Percentiles rank a stretch among this genome's conserved stretches.
Evolutionary conservation across 2,113 vertebrate genomes (phyloP).

Genomic region (Esox niger): DNA sequence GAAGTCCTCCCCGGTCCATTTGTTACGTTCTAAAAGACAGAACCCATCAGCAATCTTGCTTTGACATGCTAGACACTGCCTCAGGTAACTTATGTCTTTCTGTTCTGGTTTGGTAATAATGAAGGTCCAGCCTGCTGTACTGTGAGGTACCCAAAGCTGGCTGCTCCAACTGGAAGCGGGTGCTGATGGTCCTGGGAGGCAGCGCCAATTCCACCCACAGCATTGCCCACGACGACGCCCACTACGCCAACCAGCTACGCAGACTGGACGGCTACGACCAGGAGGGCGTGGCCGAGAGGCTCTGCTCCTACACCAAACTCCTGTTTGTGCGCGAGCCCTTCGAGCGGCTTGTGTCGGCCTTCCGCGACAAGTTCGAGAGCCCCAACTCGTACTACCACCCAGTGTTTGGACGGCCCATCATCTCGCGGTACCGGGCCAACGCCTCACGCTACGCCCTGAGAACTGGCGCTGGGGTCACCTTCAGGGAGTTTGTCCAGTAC

Average conservation of each 20-base stretch:
- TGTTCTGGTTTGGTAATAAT: too few species aligned
- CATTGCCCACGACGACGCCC: conserved; percentile 83
- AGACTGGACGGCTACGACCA: conserved; percentile 80
- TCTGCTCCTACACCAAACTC: conserved; percentile 88
- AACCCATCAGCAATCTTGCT: too few species aligned
- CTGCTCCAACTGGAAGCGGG: conserved; percentile 95
- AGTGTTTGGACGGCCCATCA: conserved; percentile 88
- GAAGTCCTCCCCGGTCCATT: too few species aligned
- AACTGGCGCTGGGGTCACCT: conserved; percentile 85
- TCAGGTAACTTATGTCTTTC: too few species aligned
- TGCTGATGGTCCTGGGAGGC: conserved; percentile 89
- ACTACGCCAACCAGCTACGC: conserved; percentile 80
- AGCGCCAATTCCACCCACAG: conserved; percentile 73
- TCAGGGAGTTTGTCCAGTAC: conserved; percentile 89
- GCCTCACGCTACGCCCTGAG: conserved; percentile 78
- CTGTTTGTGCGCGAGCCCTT: conserved; percentile 90
- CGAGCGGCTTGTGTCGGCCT: conserved; percentile 89
- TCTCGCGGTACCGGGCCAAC: conserved; percentile 85
- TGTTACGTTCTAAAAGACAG: too few species aligned
- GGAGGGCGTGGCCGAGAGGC: conserved; percentile 72
- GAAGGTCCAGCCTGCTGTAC: conserved; percentile 80
- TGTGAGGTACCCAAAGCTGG: conserved; percentile 93
- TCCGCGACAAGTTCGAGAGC: conserved; percentile 92
- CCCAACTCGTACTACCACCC: conserved; percentile 94
- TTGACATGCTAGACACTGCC: too few species aligned